Percentiles rank a stretch among this genome's conserved stretches.
phyloP scores from a whole-genome alignment of 1,140 invertebrate species.

The Hestina assimilis region DNA sequence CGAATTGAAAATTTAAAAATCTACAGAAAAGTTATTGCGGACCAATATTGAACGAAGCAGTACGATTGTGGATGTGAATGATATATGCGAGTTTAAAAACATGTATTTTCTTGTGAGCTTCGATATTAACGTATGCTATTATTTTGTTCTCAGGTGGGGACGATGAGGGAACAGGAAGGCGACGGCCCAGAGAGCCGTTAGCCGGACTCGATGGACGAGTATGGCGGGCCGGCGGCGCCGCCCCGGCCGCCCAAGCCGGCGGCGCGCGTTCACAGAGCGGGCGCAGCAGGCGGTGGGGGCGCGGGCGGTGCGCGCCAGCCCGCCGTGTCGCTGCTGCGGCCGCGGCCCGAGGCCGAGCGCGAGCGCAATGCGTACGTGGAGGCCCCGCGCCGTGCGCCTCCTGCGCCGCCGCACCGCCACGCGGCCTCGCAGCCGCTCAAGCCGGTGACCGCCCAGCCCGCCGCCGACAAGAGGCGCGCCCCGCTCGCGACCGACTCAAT shows the following conservation, averaged over 20 bases:
- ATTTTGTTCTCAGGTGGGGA: conserved; percentile 74
- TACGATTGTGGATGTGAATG: too few species aligned
- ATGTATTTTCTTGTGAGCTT: not conserved
- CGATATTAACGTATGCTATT: conserved; percentile 12
- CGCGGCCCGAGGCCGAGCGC: conserved; percentile 87
- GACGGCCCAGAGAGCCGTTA: conserved; percentile 78
- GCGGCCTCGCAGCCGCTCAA: conserved; percentile 48
- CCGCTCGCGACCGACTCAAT: conserved; percentile 81
- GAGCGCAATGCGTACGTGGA: conserved; percentile 92
- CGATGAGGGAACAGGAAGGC: conserved; percentile 81
- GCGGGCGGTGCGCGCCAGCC: conserved; percentile 77
- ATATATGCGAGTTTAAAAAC: not conserved
- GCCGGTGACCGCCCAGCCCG: conserved; percentile 72
- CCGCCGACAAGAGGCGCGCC: conserved; percentile 64
- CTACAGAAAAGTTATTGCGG: too few species aligned
- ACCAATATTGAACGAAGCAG: too few species aligned
- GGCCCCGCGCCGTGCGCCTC: conserved; percentile 80
- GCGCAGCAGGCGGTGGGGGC: conserved; percentile 46
- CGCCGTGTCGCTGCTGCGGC: conserved; percentile 84
- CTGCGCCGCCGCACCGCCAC: conserved; percentile 79
- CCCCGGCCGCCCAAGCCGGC: conserved; percentile 81
- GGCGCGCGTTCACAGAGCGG: conserved; percentile 80
- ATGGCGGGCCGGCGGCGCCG: conserved; percentile 82
- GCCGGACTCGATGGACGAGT: conserved; percentile 76
- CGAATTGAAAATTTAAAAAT: too few species aligned